Evolutionary conservation across 2,797 vertebrate genomes (phyloP), one percentile per base, ranked within the genome.

Genomic region (Protonibea diacanthus): DNA sequence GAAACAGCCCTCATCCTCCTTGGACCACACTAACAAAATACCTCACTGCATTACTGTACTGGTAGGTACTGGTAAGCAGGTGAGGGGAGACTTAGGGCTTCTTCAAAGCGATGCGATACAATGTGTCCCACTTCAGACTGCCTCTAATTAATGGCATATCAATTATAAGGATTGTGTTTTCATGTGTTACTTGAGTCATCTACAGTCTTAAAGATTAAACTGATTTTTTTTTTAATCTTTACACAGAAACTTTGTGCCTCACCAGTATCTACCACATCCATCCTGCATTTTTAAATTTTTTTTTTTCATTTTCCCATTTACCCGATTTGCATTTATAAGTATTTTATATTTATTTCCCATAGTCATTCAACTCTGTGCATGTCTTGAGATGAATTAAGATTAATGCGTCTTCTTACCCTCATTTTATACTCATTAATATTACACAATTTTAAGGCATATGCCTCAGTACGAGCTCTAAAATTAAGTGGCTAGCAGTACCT

Each of bases 1-100:
- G 85, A 87, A 79, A 78, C 61, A 68, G 38, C 64, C 59, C 66
- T 81, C 33, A 56, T 71, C 71, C 77, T 77, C 66, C 59, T 80
- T 63, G 69, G 83, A 72, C 12, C 15, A 17, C 65, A 45, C 52
- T 29, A 88, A 89, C 77, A 74, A 80, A 89, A 86, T 58, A 82
- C 42, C 63, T 79, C 42, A 59, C 42, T 69, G 38, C 63, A 71
- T 68, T 14, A 74, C 57, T 59, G 69, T 15, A 29, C 61, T 23
- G 29, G 42, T 12, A 40, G 74, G 69, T 15, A 29, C 61, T 23
- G 29, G 42, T 12, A 40, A 72, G 52, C 59, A 47, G 63, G 23
- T 74, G 18, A 21, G 58, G 58, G 23, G 57, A 29, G 51, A 60
- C 48, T 23, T 18, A 55, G 6, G 10, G 49, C 38, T 42, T 29